These are phyloP conservation scores for Pelvicachromis taeniatus DNA, from an alignment of 2,113 vertebrate genomes.

Conservation along the genomic window DNA sequence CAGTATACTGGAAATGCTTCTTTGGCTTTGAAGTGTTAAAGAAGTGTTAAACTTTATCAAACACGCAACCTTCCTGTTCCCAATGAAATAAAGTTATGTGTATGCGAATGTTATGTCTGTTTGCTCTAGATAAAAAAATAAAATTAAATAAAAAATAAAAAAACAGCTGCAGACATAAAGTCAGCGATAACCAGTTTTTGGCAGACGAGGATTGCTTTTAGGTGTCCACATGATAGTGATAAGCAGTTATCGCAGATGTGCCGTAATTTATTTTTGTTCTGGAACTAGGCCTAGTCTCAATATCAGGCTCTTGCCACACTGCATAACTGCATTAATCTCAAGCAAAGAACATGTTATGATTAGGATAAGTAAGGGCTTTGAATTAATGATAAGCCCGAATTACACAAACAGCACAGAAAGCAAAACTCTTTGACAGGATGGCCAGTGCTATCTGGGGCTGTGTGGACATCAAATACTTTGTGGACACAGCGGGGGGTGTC, in stretches of 20 bases:
- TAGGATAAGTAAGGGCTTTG: neutral
- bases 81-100: neutral
- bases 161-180: neutral
- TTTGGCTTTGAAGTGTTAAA: neutral
- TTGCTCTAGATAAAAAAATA: neutral
- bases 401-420: neutral
- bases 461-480: neutral
- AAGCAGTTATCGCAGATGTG: neutral
- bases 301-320: neutral
- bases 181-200: neutral
- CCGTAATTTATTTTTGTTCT: neutral
- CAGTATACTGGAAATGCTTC: neutral
- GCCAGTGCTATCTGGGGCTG: neutral
- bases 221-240: neutral
- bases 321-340: neutral
- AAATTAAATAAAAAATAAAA: rapidly evolving
- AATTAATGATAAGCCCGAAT: neutral
- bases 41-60: neutral
- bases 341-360: neutral
- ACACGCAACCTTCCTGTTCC: neutral
- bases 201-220: neutral
- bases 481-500: neutral
- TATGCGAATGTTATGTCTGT: neutral
- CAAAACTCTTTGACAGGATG: neutral
- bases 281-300: neutral